phyloP scores from a whole-genome alignment of 1,140 invertebrate genomes.

The Parapsyche elsis region DNA sequence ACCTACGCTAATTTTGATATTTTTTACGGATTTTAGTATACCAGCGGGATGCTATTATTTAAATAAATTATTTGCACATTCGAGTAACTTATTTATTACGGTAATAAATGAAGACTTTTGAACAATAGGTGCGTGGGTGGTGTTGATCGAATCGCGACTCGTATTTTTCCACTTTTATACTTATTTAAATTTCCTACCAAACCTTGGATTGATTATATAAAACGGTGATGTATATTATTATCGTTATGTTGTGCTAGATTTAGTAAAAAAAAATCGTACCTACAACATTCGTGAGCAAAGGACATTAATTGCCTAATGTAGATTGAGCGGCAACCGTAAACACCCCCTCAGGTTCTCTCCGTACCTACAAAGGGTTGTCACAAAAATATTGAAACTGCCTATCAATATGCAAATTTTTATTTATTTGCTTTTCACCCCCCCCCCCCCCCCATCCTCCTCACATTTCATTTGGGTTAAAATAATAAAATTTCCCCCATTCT shows the following conservation, averaged over 20 bases:
- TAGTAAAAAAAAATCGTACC: constrained; percentile 12
- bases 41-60: too few relatives aligned
- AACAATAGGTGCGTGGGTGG: background rate
- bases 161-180: background rate
- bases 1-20: too few relatives aligned
- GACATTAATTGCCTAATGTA: constrained; percentile 44
- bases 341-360: constrained; percentile 39
- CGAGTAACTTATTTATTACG: background rate
- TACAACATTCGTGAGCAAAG: constrained; percentile 33
- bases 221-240: background rate
- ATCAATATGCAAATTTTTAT: constrained; percentile 47
- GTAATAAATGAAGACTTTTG: background rate
- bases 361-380: constrained; percentile 45
- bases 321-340: constrained; percentile 23
- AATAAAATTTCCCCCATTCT: constrained; percentile 20
- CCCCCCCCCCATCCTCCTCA: background rate
- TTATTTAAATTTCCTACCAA: background rate
- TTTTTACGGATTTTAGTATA: too few relatives aligned
- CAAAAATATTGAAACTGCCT: constrained; percentile 39
- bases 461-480: constrained; percentile 12
- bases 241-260: background rate
- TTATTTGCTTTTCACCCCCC: constrained; percentile 14
- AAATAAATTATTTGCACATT: too few relatives aligned
- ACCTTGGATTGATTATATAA: background rate
- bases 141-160: background rate